Evolutionary conservation across 1,140 invertebrate species (phyloP), one percentile per base, ranked within the genome.

Genomic region (Drosophila sturtevanti): DNA sequence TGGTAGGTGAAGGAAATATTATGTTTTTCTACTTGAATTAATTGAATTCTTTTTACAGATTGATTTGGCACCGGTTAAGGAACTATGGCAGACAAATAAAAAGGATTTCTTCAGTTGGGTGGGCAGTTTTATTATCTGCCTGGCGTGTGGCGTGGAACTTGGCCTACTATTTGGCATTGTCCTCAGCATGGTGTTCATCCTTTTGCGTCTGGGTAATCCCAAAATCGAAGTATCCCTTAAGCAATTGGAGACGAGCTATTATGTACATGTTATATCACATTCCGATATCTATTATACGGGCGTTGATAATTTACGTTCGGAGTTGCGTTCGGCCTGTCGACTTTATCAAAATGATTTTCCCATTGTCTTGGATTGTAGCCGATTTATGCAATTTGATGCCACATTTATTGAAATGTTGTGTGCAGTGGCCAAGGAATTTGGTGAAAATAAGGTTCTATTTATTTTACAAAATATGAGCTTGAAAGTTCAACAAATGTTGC

Each of bases 91-190:
- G 71, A 94, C 93, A 11, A 95, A 94, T 81, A 94, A 95, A 91
- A 93, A 94, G 89, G 95, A 95, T 90, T 93, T 94, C 58, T 94
- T 94, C 74, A 93, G 96, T 92, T 95, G 94, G 93, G 94, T 95
- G 62, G 94, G 95, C 5, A 98, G 97, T 31, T 97, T 98, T 79
- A 77, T 96, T 4, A 93, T 95, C 22, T 97, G 97, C 65, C 92
- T 98, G 16, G 91, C 94, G 18, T 93, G 95, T 61, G 96, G 96
- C 6, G 95, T 98, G 11, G 97, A 99, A 93, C 95, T 96, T 90
- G 98, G 98, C 54, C 96, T 99, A 81, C 92, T 98, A 12, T 94
- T 96, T 63, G 98, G 98, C 18, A 96, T 97, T 65, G 94, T 94
- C 0, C 93, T 97, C 24, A 97, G 97, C 89, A 93, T 98, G 38